A percentile compares a stretch with the other conserved stretches of the same genome.
phyloP scores from a whole-genome alignment of 2,888 invertebrate genomes.

The Apodemia zela region DNA sequence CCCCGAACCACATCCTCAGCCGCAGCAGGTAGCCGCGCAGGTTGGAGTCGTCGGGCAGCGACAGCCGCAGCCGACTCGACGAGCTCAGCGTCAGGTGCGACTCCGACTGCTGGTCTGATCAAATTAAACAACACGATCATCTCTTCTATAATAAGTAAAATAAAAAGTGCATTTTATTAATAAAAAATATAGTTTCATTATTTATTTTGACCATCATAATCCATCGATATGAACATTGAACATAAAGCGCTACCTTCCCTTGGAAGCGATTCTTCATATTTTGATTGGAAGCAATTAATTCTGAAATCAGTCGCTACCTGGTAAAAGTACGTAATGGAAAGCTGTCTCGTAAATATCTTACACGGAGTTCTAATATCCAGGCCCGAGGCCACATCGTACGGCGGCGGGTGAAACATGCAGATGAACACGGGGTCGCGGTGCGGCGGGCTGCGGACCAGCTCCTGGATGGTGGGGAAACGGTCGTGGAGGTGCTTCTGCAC shows the following conservation, averaged over 20 bases:
- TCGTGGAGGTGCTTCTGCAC: conserved; percentile 53
- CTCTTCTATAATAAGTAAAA: too few species aligned
- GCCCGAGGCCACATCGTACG: conserved; percentile 35
- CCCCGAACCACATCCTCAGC: conserved; percentile 61
- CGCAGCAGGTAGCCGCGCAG: conserved; percentile 53
- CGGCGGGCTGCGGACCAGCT: conserved; percentile 39
- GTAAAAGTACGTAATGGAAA: not conserved
- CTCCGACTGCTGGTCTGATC: conserved; percentile 31
- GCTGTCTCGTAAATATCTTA: conserved; percentile 34
- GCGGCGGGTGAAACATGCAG: conserved; percentile 47
- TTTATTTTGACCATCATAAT: too few species aligned
- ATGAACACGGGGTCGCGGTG: conserved; percentile 47
- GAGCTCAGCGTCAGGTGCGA: conserved; percentile 29
- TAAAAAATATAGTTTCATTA: too few species aligned
- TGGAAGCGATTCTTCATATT: too few species aligned
- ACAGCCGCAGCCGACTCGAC: conserved; percentile 37
- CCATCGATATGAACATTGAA: too few species aligned
- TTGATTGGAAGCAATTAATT: too few species aligned
- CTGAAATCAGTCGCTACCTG: too few species aligned
- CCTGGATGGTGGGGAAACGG: conserved; percentile 47
- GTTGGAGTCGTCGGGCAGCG: conserved; percentile 50
- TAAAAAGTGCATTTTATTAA: too few species aligned
- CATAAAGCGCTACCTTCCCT: too few species aligned
- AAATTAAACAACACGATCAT: too few species aligned
- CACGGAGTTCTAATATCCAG: conserved; percentile 47